Evolutionary conservation across 2,113 vertebrate genomes (phyloP), one percentile per base, ranked within the genome.

Genomic region (Nannobrachium achirus): DNA sequence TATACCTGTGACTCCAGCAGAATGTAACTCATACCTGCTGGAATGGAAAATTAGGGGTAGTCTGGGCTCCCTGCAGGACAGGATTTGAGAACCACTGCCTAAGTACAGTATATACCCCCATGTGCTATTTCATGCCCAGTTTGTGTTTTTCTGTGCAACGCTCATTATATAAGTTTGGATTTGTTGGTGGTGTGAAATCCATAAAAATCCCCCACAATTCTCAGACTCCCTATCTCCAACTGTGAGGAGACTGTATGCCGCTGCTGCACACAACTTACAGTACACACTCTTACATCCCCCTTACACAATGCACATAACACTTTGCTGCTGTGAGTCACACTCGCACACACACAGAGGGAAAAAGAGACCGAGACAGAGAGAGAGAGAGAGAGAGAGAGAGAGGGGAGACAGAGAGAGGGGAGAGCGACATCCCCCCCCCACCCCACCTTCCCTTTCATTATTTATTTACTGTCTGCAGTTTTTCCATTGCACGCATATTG

Each of bases 401-500:
- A 18, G 40, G 40, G 55, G 55, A 19, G 51, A 57, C 58, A 52
- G 46, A 49, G 55, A 20, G 46, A 38, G 42, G 10, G 57, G 69
- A 79, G 72, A 82, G 67, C 72, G 76, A 75, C 82, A 81, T 66
- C 14, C 55, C 63, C 71, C 81, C 15, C 67, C 45, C 77, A 76
- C 76, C 76, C 71, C 56, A 63, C 78, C 85, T 86, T 56, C 72
- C 86, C 87, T 92, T 91, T 91, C 86, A 93, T 93, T 92, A 93
- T 92, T 93, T 91, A 92, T 92, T 91, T 90, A 86, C 88, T 82
- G 82, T 89, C 88, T 90, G 89, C 85, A 87, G 86, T 86, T 92
- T 89, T 93, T 91, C 88, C 86, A 87, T 85, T 60, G 89, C 89
- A 83, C 87, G 88, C 90, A 91, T 92, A 92, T 92, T 92, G 92